A percentile compares a stretch with the other conserved stretches of the same genome.
Evolutionary conservation across 2,797 vertebrate genomes (phyloP).

Genomic region (Myotis findleyi): DNA sequence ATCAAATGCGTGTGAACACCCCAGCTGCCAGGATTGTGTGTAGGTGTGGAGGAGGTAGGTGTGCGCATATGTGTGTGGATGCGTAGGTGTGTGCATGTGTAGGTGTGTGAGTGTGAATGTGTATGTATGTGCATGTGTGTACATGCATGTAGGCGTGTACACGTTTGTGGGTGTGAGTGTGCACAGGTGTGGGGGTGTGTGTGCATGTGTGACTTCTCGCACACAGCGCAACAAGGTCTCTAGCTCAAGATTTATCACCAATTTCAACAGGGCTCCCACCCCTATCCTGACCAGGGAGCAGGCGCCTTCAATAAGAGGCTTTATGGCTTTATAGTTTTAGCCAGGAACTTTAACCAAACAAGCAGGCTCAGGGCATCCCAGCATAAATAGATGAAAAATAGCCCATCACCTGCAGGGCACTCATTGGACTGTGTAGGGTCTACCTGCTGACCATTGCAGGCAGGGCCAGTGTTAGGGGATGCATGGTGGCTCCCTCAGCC

Average conservation of each 20-base stretch:
- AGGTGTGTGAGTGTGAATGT: not conserved
- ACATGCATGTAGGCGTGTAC: not conserved
- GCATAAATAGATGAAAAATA: not conserved
- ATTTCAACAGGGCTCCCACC: not conserved
- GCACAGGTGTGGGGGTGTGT: no score
- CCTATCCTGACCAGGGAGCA: not conserved
- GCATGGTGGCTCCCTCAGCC: not conserved
- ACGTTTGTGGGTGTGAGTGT: no score
- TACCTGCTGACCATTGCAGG: not conserved
- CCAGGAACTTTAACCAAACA: not conserved
- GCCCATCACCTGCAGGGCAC: not conserved
- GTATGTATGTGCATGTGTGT: not conserved
- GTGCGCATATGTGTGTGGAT: not conserved
- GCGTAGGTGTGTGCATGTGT: not conserved
- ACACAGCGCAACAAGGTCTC: not conserved
- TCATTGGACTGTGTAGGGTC: not conserved
- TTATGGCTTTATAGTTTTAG: no score
- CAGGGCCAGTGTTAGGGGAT: not conserved
- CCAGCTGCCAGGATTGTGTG: not conserved
- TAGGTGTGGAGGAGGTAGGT: not conserved
- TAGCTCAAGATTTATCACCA: not conserved
- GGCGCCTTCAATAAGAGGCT: not conserved
- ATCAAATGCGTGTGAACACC: accelerated
- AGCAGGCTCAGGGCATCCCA: not conserved
- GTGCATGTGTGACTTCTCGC: not conserved